A percentile compares a stretch with the other conserved stretches of the same genome.
Evolutionary conservation across 2,797 vertebrate genomes (phyloP).

Genomic region (Orientallactaga sibirica): DNA sequence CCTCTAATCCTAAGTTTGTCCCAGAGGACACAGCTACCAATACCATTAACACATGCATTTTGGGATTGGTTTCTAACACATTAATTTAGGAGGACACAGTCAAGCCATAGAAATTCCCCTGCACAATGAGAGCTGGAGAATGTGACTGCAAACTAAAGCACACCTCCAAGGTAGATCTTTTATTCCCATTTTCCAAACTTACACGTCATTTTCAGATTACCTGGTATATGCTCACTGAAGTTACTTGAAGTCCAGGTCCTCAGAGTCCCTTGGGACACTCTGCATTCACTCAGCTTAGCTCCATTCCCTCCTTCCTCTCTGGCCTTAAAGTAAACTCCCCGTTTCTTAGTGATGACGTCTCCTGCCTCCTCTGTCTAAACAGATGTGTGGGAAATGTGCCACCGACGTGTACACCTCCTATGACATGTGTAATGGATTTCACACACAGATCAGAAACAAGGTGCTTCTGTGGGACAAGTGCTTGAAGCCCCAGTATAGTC

Average conservation of each 20-base stretch:
- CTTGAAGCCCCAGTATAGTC: slow-evolving; percentile 82
- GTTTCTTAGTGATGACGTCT: slow-evolving; percentile 77
- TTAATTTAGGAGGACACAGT: not conserved
- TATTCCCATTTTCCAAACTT: not conserved
- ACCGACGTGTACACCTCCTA: slow-evolving; percentile 82
- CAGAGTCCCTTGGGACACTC: rapidly evolving
- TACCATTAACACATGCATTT: not conserved
- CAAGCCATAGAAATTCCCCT: not conserved
- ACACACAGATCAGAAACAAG: slow-evolving; percentile 82
- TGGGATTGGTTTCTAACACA: not conserved
- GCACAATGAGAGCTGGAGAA: not conserved
- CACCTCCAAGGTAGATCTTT: not conserved
- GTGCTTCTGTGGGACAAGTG: slow-evolving; percentile 80
- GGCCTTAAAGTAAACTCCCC: slow-evolving; percentile 65
- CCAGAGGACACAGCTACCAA: not conserved
- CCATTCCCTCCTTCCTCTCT: not conserved
- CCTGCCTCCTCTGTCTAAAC: slow-evolving; percentile 71
- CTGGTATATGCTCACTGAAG: not conserved
- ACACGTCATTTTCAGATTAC: not conserved
- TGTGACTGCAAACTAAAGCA: not conserved
- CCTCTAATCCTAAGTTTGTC: not conserved
- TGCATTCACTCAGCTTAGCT: not conserved
- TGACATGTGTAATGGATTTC: slow-evolving; percentile 87
- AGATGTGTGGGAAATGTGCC: slow-evolving; percentile 73
- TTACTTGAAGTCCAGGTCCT: rapidly evolving